These are phyloP conservation scores for Hippocampus kuda DNA, from an alignment of 2,797 vertebrate species.

Conservation along the genomic window DNA sequence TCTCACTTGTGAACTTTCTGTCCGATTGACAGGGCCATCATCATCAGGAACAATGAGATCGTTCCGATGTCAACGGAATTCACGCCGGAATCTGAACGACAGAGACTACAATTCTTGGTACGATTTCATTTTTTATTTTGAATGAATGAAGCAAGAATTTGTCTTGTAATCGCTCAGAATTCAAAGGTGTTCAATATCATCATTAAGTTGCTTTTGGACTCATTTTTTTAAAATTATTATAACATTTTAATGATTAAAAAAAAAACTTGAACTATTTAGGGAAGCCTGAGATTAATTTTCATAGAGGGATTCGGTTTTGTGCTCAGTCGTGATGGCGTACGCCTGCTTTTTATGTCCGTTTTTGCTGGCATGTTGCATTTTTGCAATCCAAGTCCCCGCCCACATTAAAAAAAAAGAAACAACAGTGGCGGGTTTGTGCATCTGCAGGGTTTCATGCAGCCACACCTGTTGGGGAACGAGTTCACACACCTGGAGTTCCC, in stretches of 20 bases:
- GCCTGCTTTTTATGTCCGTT: background rate
- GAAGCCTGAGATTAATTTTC: too few species aligned
- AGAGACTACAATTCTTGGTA: conserved; percentile 92
- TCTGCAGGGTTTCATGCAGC: conserved; percentile 87
- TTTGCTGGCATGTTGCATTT: background rate
- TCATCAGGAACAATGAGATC: conserved; percentile 84
- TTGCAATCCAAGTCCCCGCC: background rate
- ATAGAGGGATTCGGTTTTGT: too few species aligned
- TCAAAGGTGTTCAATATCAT: too few species aligned
- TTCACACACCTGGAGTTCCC: conserved; percentile 98
- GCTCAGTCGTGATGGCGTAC: too few species aligned
- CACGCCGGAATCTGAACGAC: conserved; percentile 90
- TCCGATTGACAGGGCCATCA: conserved; percentile 76
- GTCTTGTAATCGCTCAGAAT: too few species aligned
- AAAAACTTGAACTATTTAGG: too few species aligned
- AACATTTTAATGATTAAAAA: too few species aligned
- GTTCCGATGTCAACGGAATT: conserved; percentile 91
- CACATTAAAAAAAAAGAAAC: too few species aligned
- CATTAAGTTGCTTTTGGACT: too few species aligned
- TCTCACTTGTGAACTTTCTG: background rate
- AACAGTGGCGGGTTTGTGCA: background rate
- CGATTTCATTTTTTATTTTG: background rate
- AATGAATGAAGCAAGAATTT: too few species aligned
- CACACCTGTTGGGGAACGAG: conserved; percentile 90
- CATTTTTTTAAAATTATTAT: too few species aligned